Evolutionary conservation across 2,797 vertebrate species (phyloP).

Genomic region (Galago senegalensis): DNA sequence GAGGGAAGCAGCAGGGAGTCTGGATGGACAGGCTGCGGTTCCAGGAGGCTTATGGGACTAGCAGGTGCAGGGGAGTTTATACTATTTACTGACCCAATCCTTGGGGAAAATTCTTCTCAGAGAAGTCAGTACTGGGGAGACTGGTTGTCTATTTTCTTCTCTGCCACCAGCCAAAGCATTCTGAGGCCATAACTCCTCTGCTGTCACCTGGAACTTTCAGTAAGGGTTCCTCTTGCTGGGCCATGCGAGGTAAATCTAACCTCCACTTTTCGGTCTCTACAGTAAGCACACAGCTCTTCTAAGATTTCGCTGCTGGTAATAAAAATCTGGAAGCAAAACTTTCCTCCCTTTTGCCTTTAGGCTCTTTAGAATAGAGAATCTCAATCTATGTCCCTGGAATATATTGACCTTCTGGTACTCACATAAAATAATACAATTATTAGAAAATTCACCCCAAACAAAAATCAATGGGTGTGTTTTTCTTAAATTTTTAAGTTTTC

Average conservation of each 20-base stretch:
- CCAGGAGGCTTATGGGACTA: background rate
- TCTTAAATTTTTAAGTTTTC: background rate
- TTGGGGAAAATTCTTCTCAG: constrained; percentile 2
- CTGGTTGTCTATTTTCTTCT: background rate
- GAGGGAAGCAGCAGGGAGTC: background rate
- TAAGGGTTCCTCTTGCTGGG: background rate
- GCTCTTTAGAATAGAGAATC: background rate
- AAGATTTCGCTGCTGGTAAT: background rate
- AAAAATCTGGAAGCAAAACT: background rate
- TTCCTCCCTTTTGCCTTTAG: background rate
- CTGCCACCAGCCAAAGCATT: background rate
- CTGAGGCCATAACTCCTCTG: background rate
- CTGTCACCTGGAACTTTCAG: background rate
- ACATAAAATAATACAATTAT: background rate
- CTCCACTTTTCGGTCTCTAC: background rate
- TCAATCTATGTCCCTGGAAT: background rate
- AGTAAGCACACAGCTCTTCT: background rate
- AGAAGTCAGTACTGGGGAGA: background rate
- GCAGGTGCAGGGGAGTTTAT: background rate
- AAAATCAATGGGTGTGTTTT: background rate
- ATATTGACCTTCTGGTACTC: background rate
- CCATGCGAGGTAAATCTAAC: background rate
- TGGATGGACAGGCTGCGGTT: background rate
- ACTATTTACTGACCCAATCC: background rate
- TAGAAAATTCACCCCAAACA: background rate